Evolutionary conservation across 2,888 invertebrate species (phyloP).

Genomic region (Tipula unca): DNA sequence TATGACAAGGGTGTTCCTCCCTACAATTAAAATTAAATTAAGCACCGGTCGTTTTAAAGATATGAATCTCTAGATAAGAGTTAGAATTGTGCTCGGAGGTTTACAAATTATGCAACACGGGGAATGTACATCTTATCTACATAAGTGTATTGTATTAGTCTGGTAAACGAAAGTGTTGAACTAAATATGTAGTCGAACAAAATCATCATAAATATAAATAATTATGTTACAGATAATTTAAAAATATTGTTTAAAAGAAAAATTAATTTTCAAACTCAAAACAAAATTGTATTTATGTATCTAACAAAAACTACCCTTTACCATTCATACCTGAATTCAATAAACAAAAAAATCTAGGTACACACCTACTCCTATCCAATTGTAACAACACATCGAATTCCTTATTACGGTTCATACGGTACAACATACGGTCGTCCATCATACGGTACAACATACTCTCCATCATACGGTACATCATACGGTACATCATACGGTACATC

Average conservation of each 20-base stretch:
- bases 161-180: too few species aligned
- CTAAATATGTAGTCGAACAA: neutral
- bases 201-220: neutral
- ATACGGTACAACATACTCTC: neutral
- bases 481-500: neutral
- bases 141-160: too few species aligned
- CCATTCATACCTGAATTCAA: neutral
- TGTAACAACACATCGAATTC: conserved; percentile 38
- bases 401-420: conserved; percentile 27
- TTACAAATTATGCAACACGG: too few species aligned
- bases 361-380: conserved; percentile 41
- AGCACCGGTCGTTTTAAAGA: too few species aligned
- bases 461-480: neutral
- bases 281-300: neutral
- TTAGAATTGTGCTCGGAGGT: too few species aligned
- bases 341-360: conserved; percentile 24
- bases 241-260: neutral
- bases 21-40: too few species aligned
- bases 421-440: neutral
- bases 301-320: neutral
- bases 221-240: neutral
- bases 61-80: too few species aligned
- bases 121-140: too few species aligned
- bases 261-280: neutral
- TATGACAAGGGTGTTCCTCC: too few species aligned